A percentile compares a stretch with the other conserved stretches of the same genome.
phyloP scores from a whole-genome alignment of 2,113 vertebrate species.

The Rhinichthys klamathensis region DNA sequence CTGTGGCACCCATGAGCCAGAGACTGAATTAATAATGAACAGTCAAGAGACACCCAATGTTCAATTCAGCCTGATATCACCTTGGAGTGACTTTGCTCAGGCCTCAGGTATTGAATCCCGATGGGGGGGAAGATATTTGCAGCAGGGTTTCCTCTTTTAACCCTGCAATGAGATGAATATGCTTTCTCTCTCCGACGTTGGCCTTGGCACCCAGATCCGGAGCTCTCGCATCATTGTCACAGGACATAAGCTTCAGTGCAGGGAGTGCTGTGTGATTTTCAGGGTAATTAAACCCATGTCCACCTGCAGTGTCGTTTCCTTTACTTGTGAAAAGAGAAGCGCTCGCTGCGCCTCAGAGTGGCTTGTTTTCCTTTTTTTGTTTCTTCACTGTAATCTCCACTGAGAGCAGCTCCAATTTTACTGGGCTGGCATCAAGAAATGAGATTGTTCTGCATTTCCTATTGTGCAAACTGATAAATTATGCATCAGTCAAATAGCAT shows the following conservation, averaged over 20 bases:
- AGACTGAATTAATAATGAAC: constrained; percentile 81
- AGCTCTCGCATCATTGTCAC: constrained; percentile 42
- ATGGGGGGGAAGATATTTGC: constrained; percentile 63
- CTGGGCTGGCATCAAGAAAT: constrained; percentile 61
- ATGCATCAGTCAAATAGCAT: constrained; percentile 70
- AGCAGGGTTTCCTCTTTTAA: constrained; percentile 53
- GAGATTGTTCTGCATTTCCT: constrained; percentile 63
- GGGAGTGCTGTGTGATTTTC: constrained; percentile 50
- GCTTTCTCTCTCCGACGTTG: constrained; percentile 31
- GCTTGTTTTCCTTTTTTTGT: constrained; percentile 34
- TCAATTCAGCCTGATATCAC: constrained; percentile 73
- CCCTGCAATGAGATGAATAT: constrained; percentile 35
- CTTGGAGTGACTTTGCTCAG: constrained; percentile 77
- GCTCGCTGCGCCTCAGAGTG: constrained; percentile 33
- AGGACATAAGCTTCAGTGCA: constrained; percentile 47
- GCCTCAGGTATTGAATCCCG: constrained; percentile 62
- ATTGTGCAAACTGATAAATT: constrained; percentile 72
- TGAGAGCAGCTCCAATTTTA: constrained; percentile 59
- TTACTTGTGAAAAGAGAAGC: constrained; percentile 36
- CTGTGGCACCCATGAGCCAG: constrained; percentile 69
- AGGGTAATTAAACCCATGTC: constrained; percentile 57
- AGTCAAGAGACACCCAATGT: constrained; percentile 74
- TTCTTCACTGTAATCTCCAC: constrained; percentile 39
- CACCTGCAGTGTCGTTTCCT: constrained; percentile 45
- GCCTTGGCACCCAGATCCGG: constrained; percentile 38